Conservation (phyloP, 2,797 vertebrate genomes). For the Pipistrellus nathusii region DNA sequence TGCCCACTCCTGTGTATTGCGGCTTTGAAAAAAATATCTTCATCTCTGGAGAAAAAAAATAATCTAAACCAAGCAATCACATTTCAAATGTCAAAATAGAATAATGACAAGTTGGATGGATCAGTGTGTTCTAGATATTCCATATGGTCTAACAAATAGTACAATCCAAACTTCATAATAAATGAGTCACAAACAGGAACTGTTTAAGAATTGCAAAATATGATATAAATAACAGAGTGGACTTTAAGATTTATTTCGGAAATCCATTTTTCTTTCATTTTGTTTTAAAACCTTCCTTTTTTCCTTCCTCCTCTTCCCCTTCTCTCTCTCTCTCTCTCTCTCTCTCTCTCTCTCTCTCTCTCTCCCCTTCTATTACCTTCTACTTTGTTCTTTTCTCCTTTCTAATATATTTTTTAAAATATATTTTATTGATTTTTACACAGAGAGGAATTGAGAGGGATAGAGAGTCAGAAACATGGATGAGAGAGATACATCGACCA, state of each 20-base stretch:
- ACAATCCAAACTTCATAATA: background rate
- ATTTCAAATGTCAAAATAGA: conserved; percentile 16
- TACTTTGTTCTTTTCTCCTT: background rate
- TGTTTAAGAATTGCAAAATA: conserved; percentile 27
- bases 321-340: background rate
- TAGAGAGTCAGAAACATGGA: too few relatives aligned
- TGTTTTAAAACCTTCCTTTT: background rate
- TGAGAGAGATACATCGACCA: too few relatives aligned
- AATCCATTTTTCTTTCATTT: conserved; percentile 45
- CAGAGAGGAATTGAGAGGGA: too few relatives aligned
- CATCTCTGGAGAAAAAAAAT: background rate
- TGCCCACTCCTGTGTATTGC: background rate
- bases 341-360: background rate
- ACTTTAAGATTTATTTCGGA: conserved; percentile 47
- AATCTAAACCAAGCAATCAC: conserved; percentile 35
- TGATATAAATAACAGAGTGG: background rate
- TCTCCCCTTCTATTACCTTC: background rate
- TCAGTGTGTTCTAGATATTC: conserved; percentile 52
- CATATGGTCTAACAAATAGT: conserved; percentile 38
- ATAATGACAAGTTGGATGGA: conserved; percentile 3
- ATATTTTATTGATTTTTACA: too few relatives aligned
- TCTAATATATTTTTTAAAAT: too few relatives aligned
- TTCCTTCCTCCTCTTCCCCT: background rate
- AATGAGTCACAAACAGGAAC: conserved; percentile 52
- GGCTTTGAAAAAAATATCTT: background rate